Conservation (phyloP, 2,888 invertebrate genomes). For the Lordiphosa andalusiaca region DNA sequence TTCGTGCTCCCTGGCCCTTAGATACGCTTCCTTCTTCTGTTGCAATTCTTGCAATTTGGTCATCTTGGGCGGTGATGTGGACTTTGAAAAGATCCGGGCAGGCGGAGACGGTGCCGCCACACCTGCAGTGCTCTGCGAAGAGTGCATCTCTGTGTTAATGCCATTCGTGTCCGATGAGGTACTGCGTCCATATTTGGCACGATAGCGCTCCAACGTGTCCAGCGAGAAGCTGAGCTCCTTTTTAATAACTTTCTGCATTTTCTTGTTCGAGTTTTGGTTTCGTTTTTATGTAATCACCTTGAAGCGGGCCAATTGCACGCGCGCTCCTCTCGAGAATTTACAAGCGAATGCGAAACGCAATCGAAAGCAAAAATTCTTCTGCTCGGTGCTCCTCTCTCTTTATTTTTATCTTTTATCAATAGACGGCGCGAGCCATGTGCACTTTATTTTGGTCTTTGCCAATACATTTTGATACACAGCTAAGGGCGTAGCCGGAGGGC, state of each 20-base stretch:
- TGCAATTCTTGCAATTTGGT: constrained; percentile 63
- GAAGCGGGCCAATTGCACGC: constrained; percentile 49
- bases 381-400: constrained; percentile 42
- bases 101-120: constrained; percentile 17
- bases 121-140: constrained; percentile 5
- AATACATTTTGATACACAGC: constrained; percentile 41
- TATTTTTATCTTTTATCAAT: constrained; percentile 77
- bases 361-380: constrained; percentile 47
- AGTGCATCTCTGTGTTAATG: constrained; percentile 21
- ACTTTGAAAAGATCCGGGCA: constrained; percentile 40
- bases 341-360: constrained; percentile 59
- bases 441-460: constrained; percentile 62
- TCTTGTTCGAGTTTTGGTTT: constrained; percentile 5
- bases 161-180: constrained; percentile 60
- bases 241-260: constrained; percentile 61
- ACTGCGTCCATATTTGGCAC: constrained; percentile 65
- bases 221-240: constrained; percentile 65
- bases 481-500: constrained; percentile 9
- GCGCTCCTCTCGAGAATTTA: constrained; percentile 64
- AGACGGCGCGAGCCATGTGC: constrained; percentile 36
- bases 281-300: constrained; percentile 71
- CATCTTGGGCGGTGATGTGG: constrained; percentile 53
- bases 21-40: constrained; percentile 61
- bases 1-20: constrained; percentile 59
- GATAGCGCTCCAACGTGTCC: constrained; percentile 63